phyloP scores from a whole-genome alignment of 2,888 invertebrate species.

The Xylocampa areola region DNA sequence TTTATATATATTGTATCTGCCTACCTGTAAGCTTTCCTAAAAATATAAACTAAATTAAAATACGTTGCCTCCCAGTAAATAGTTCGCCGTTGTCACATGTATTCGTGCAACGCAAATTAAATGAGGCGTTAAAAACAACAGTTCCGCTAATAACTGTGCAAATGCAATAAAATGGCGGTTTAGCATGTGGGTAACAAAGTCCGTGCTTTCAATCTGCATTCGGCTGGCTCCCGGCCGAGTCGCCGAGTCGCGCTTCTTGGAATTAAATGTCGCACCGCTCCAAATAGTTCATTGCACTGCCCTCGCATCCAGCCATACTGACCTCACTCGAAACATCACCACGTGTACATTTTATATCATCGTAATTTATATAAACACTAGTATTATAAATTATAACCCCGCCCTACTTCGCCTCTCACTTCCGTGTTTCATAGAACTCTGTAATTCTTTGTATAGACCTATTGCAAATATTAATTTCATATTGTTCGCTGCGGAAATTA shows the following conservation, averaged over 20 bases:
- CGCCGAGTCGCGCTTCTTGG: slow-evolving; percentile 68
- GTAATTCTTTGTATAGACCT: slow-evolving; percentile 12
- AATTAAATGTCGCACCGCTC: slow-evolving; percentile 76
- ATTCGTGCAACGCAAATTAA: slow-evolving; percentile 45
- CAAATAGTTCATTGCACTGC: slow-evolving; percentile 83
- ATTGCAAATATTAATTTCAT: slow-evolving; percentile 19
- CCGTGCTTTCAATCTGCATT: slow-evolving; percentile 49
- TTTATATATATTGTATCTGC: too few species aligned
- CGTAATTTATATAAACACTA: slow-evolving; percentile 12
- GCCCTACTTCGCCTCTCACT: slow-evolving; percentile 13
- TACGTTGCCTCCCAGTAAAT: slow-evolving; percentile 14
- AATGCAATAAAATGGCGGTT: slow-evolving; percentile 54
- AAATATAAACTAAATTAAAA: too few species aligned
- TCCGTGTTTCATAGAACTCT: slow-evolving; percentile 17
- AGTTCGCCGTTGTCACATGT: slow-evolving; percentile 28
- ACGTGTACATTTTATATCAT: slow-evolving; percentile 23
- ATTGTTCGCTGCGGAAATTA: slow-evolving; percentile 25
- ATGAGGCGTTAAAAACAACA: slow-evolving; percentile 48
- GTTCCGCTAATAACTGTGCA: slow-evolving; percentile 50
- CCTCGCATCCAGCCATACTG: slow-evolving; percentile 52
- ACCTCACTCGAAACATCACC: slow-evolving; percentile 44
- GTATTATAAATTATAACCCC: background rate
- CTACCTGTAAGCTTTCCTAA: too few species aligned
- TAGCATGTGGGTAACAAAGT: slow-evolving; percentile 48
- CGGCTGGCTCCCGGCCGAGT: slow-evolving; percentile 68